Conservation (phyloP, 2,797 vertebrate species). For the Merluccius polli region DNA sequence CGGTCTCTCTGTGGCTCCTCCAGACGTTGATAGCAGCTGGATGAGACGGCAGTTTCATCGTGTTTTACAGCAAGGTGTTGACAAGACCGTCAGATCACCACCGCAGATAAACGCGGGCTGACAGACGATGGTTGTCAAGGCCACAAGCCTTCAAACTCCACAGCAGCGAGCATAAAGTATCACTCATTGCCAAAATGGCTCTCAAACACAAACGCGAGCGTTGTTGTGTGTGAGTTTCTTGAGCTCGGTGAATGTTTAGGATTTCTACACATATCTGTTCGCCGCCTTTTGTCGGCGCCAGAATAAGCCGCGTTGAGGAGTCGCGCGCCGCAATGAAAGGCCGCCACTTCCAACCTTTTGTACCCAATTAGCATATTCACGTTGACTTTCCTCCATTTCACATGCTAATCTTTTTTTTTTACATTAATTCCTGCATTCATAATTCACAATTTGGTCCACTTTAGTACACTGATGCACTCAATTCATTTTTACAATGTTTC, state of each 20-base stretch:
- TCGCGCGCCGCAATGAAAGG: not conserved
- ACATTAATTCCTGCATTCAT: not conserved
- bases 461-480: conserved; percentile 3
- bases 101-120: not conserved
- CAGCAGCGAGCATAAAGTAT: not conserved
- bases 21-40: conserved; percentile 38
- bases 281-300: not conserved
- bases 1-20: conserved; percentile 28
- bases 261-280: not conserved
- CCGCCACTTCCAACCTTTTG: too few species aligned
- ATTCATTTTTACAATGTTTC: conserved; percentile 8
- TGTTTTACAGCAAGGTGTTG: conserved; percentile 46
- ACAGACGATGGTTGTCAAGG: conserved; percentile 48
- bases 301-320: not conserved
- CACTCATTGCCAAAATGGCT: not conserved
- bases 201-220: not conserved
- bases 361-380: not conserved
- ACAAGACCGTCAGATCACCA: conserved; percentile 24
- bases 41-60: conserved; percentile 45
- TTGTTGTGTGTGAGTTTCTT: not conserved
- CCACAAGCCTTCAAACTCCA: conserved; percentile 28
- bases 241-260: not conserved
- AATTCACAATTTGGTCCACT: conserved; percentile 5
- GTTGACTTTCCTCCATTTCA: not conserved
- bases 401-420: not conserved